Conservation (phyloP, 1,140 invertebrate species). For the Meloidogyne chitwoodi region DNA sequence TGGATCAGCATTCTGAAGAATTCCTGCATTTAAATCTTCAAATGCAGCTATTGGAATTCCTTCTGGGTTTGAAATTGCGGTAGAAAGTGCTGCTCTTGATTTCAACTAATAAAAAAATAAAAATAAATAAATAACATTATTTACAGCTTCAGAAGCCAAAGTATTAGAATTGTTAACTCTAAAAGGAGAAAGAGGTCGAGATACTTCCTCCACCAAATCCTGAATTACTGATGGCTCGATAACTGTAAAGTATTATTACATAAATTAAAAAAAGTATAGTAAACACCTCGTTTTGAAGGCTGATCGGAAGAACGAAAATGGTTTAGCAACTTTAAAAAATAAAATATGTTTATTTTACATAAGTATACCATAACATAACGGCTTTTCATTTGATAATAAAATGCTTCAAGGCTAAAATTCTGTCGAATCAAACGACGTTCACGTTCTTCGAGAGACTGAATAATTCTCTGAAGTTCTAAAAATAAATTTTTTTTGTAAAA, state of each 20-base stretch:
- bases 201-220: conserved; percentile 35
- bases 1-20: conserved; percentile 19
- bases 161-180: conserved; percentile 8
- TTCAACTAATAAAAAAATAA: conserved; percentile 1
- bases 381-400: conserved; percentile 45
- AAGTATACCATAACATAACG: conserved; percentile 41
- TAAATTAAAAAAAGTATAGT: background rate
- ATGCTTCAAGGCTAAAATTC: conserved; percentile 47
- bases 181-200: conserved; percentile 30
- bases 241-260: conserved; percentile 12
- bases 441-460: conserved; percentile 35
- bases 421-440: conserved; percentile 38
- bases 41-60: background rate
- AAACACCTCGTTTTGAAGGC: background rate
- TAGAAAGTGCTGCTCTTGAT: conserved; percentile 1
- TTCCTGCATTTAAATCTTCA: conserved; percentile 1
- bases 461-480: conserved; percentile 40
- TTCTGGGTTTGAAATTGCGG: background rate
- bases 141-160: conserved; percentile 14
- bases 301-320: conserved; percentile 26
- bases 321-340: conserved; percentile 21
- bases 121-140: background rate
- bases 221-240: conserved; percentile 30
- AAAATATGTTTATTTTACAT: background rate
- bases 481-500: background rate